Evolutionary conservation across 2,113 vertebrate genomes (phyloP).

Genomic region (Pteropus alecto): DNA sequence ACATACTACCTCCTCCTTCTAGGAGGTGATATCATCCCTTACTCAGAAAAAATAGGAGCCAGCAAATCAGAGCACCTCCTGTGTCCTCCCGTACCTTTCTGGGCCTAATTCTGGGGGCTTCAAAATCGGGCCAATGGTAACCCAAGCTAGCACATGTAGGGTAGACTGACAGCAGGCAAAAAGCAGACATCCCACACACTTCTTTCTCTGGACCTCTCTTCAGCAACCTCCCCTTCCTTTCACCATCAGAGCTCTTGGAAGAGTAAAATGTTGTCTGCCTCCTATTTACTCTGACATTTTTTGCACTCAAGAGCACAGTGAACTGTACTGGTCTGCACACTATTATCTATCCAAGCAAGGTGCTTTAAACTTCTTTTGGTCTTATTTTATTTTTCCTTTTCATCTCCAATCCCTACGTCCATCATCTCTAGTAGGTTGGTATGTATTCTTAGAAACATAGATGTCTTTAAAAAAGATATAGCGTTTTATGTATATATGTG

Average conservation of each 20-base stretch:
- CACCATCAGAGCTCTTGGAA: background rate
- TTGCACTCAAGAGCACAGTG: background rate
- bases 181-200: background rate
- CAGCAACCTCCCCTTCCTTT: background rate
- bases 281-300: constrained; percentile 20
- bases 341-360: background rate
- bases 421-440: background rate
- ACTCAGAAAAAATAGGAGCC: background rate
- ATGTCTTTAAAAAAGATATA: background rate
- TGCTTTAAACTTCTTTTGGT: background rate
- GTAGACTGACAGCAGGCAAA: background rate
- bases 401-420: background rate
- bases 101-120: background rate
- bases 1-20: background rate
- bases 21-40: background rate
- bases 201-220: background rate
- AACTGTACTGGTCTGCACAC: background rate
- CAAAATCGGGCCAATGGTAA: background rate
- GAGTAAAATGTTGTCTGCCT: constrained; percentile 18
- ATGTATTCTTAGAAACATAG: background rate
- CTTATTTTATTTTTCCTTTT: constrained; percentile 21
- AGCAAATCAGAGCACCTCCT: background rate
- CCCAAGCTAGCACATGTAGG: background rate
- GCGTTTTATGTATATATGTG: background rate
- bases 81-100: background rate